phyloP scores from a whole-genome alignment of 2,888 invertebrate genomes.

The Lasius platythorax region DNA sequence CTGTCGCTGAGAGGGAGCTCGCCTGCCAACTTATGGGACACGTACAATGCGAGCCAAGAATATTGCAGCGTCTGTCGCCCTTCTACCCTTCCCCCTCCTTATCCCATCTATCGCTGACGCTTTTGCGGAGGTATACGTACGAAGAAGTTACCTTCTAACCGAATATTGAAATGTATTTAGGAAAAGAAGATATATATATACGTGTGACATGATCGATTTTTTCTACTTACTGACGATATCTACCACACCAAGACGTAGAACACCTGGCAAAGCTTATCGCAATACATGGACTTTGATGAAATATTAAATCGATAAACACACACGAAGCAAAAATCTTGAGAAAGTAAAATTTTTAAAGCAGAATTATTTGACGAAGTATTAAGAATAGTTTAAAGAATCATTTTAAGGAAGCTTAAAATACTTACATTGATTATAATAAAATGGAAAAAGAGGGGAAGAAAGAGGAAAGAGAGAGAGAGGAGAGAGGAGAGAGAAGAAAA shows the following conservation, averaged over 20 bases:
- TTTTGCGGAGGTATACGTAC: conserved; percentile 33
- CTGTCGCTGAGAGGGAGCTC: conserved; percentile 84
- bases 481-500: background rate
- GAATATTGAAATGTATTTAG: conserved; percentile 82
- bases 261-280: background rate
- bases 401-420: background rate
- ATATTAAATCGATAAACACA: background rate
- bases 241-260: background rate
- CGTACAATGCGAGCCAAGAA: conserved; percentile 84
- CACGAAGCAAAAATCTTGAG: background rate
- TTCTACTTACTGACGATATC: background rate
- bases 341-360: background rate
- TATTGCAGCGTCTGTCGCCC: conserved; percentile 80
- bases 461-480: background rate
- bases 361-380: background rate
- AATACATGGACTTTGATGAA: conserved; percentile 5
- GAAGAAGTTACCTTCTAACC: conserved; percentile 69
- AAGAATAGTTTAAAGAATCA: background rate
- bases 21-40: conserved; percentile 85
- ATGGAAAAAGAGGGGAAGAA: background rate
- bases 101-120: conserved; percentile 22
- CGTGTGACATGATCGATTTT: conserved; percentile 55
- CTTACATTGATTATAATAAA: background rate
- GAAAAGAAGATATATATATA: conserved; percentile 64
- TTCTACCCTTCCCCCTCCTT: conserved; percentile 62